Evolutionary conservation across 2,113 vertebrate genomes (phyloP).

Genomic region (Dryoscopus gambensis): DNA sequence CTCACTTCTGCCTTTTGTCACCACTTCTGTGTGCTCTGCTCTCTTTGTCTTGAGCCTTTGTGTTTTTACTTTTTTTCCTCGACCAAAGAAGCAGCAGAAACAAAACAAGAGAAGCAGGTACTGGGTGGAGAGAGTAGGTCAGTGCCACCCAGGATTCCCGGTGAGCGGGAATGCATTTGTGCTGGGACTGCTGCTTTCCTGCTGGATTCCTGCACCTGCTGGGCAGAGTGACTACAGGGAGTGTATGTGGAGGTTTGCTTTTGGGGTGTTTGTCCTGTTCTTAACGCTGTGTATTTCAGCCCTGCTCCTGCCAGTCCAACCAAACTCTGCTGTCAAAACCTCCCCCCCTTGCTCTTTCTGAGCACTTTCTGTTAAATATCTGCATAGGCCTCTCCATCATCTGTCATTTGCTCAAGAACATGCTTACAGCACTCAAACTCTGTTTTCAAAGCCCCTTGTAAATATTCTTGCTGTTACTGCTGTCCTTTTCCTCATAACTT

Average conservation of each 20-base stretch:
- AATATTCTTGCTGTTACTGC: background rate
- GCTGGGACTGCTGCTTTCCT: background rate
- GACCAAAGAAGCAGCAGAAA: background rate
- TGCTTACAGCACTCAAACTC: background rate
- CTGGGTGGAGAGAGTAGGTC: background rate
- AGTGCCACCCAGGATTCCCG: background rate
- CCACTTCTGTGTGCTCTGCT: background rate
- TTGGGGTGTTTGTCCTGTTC: background rate
- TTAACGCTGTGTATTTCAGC: background rate
- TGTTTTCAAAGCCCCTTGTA: background rate
- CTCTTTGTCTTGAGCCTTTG: background rate
- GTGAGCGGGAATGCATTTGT: rapidly evolving
- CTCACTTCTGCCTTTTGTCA: background rate
- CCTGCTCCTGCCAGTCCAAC: background rate
- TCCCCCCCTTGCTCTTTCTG: background rate
- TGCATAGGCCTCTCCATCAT: background rate
- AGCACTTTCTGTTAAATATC: background rate
- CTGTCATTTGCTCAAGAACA: background rate
- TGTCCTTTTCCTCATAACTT: background rate
- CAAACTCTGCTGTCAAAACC: background rate
- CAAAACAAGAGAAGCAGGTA: background rate
- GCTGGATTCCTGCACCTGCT: background rate
- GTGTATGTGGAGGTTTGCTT: background rate
- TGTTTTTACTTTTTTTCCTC: rapidly evolving
- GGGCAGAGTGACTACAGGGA: background rate